A percentile compares a stretch with the other conserved stretches of the same genome.
Conservation (phyloP, 2,113 vertebrate species). For the Balaeniceps rex region DNA sequence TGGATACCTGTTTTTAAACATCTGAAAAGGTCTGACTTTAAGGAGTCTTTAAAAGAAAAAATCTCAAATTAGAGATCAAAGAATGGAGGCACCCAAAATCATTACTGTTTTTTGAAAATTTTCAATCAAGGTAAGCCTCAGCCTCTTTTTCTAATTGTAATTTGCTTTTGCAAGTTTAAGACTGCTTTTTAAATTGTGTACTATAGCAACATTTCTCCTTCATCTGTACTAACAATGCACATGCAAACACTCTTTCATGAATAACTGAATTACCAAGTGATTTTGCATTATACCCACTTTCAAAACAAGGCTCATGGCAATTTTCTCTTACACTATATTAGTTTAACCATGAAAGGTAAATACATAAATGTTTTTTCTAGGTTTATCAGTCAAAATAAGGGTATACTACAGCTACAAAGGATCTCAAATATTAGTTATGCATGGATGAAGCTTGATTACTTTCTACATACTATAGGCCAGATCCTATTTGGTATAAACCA, state of each 20-base stretch:
- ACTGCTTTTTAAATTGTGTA: background rate
- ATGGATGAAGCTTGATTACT: background rate
- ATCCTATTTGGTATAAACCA: background rate
- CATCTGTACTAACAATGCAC: background rate
- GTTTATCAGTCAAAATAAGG: background rate
- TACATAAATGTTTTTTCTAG: background rate
- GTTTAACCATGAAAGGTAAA: background rate
- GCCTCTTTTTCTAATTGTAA: background rate
- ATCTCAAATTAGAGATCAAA: background rate
- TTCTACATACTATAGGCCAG: background rate
- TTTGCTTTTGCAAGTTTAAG: background rate
- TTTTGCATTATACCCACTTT: background rate
- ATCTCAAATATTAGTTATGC: background rate
- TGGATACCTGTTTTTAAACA: background rate
- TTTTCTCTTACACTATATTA: background rate
- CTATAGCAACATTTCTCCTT: background rate
- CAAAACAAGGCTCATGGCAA: background rate
- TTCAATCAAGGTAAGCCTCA: background rate
- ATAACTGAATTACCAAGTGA: background rate
- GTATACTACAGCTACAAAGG: background rate
- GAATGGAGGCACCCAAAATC: background rate
- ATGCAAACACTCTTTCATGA: background rate
- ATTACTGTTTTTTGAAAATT: background rate
- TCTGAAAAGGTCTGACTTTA: background rate
- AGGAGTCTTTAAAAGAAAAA: background rate